Evolutionary conservation across 2,888 invertebrate species (phyloP), one percentile per base, ranked within the genome.

Genomic region (Theristus sp.): DNA sequence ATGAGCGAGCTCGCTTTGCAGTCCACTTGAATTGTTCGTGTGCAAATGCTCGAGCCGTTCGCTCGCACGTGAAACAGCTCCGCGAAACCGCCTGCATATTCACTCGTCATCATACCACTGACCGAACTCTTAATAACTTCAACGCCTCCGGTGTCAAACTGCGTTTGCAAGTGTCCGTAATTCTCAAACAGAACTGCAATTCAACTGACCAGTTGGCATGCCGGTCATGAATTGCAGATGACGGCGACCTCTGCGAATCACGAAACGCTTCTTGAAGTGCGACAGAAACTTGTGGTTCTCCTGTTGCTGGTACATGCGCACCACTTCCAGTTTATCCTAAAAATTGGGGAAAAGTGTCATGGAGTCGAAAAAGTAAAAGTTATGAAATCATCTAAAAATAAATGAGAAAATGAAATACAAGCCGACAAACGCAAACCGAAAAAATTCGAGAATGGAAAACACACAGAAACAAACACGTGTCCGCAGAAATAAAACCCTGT

Each of bases 251-350:
- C 84, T 84, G 66, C 86, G 86, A 62, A 98, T 91, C 52, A 96
- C 84, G 77, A 98, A 94, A 74, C 89, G 85, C 62, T 85, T 79
- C 71, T 90, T 88, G 77, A 98, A 98, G 75, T 98, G 96, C 1
- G 96, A 87, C 82, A 99, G 84, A 73, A 98, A 98, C 77, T 91
- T 96, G 64, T 93, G 82, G 76, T 91, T 94, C 77, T 98, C 98
- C 76, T 98, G 96, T 74, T 98, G 98, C 75, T 94, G 96, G 74
- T 94, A 89, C 22, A 91, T 94, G 58, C 94, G 80, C 1, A 96
- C 87, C 0, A 93, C 29, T 24, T 56, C 1, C 52, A 22, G n/a
- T n/a, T n/a, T n/a, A 54, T n/a, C n/a, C n/a, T n/a, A n/a, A n/a
- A n/a, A n/a, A n/a, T n/a, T n/a, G n/a, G n/a, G n/a, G n/a, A n/a